Percentiles rank a stretch among this genome's conserved stretches.
These are phyloP conservation scores for Heptranchias perlo DNA, from an alignment of 2,113 vertebrate genomes.

Conservation along the genomic window DNA sequence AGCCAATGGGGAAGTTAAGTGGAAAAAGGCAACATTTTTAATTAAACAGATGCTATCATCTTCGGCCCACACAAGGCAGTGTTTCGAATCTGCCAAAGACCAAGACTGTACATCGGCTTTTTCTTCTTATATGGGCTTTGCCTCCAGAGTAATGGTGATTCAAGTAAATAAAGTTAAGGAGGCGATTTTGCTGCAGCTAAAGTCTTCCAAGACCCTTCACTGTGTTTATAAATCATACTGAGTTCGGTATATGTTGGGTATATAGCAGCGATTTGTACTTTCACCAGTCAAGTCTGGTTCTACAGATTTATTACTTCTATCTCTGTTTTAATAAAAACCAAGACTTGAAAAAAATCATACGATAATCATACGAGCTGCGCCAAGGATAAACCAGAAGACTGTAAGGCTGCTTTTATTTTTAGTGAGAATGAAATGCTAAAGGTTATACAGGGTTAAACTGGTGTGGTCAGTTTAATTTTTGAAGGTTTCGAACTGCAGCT, in stretches of 20 bases:
- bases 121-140: slow-evolving; percentile 16
- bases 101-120: not conserved
- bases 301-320: not conserved
- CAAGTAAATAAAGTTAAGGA: not conserved
- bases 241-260: not conserved
- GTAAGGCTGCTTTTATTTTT: not conserved
- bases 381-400: not conserved
- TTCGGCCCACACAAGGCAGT: not conserved
- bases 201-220: not conserved
- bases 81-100: not conserved
- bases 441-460: not conserved
- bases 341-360: not conserved
- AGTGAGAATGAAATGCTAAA: not conserved
- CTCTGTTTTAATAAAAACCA: not conserved
- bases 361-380: not conserved
- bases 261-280: not conserved
- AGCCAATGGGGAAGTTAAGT: not conserved
- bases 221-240: slow-evolving; percentile 2
- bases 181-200: not conserved
- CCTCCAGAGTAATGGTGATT: not conserved
- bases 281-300: not conserved
- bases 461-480: not conserved
- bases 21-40: not conserved
- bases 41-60: slow-evolving; percentile 16
- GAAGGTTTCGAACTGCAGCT: not conserved